phyloP scores from a whole-genome alignment of 2,888 invertebrate genomes.

The Electrophaes corylata region DNA sequence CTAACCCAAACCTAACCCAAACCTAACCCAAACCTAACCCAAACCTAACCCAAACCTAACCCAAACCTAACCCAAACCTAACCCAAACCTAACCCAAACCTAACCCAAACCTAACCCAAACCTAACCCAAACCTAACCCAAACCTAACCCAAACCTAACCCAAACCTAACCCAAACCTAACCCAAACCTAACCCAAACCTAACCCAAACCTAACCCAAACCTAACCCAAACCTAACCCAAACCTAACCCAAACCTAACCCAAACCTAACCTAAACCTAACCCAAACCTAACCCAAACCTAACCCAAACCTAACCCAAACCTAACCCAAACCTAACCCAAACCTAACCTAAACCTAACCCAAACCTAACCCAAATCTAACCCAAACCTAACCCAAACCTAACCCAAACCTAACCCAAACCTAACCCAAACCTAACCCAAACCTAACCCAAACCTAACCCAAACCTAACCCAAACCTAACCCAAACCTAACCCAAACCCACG shows the following conservation, averaged over 20 bases:
- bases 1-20: constrained; percentile 36
- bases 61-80: neutral
- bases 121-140: neutral
- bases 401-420: too few relatives aligned
- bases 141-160: constrained; percentile 41
- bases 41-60: neutral
- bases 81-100: neutral
- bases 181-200: constrained; percentile 42
- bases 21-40: neutral
- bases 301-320: constrained; percentile 1
- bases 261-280: constrained; percentile 3
- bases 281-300: neutral
- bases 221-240: constrained; percentile 15
- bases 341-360: constrained; percentile 2
- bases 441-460: too few relatives aligned
- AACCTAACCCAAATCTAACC: constrained; percentile 1
- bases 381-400: neutral
- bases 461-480: too few relatives aligned
- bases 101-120: neutral
- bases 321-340: constrained; percentile 1
- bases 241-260: neutral
- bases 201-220: constrained; percentile 39
- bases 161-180: constrained; percentile 40
- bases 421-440: too few relatives aligned
- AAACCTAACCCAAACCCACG: too few relatives aligned